Percentiles rank a stretch among this genome's conserved stretches.
Conservation (phyloP, 2,113 vertebrate genomes). For the Bubo blakistoni region DNA sequence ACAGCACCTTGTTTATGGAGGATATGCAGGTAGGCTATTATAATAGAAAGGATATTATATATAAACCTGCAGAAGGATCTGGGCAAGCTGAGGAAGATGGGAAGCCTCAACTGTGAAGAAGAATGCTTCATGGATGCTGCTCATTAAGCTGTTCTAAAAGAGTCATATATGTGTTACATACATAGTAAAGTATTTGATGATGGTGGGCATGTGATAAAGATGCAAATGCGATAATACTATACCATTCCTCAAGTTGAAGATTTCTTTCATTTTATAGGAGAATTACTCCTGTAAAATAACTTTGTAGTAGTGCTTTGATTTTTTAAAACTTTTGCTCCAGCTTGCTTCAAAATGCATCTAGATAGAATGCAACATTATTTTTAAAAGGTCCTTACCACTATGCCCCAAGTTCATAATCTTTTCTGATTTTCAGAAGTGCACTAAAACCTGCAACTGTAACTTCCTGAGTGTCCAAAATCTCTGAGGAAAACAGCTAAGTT, state of each 20-base stretch:
- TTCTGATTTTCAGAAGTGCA: neutral
- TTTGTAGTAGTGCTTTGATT: neutral
- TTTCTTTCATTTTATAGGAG: neutral
- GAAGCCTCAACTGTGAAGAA: neutral
- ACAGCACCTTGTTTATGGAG: neutral
- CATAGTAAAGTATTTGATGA: neutral
- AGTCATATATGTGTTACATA: neutral
- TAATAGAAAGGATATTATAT: neutral
- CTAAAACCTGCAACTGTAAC: neutral
- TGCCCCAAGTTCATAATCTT: neutral
- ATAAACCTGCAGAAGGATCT: neutral
- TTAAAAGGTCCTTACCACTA: neutral
- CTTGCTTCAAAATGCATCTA: neutral
- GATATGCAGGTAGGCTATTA: neutral
- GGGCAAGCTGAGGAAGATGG: neutral
- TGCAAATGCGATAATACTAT: neutral
- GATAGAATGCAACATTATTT: neutral
- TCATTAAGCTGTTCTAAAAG: rapidly evolving
- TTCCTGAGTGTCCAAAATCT: neutral
- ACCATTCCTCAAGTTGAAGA: neutral
- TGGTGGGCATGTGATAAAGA: neutral
- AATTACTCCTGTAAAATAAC: neutral
- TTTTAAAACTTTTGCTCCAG: neutral
- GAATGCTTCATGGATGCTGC: neutral
- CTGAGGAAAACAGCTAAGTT: neutral